Conservation (phyloP, 2,888 invertebrate genomes). For the Argyra leucocephala region DNA sequence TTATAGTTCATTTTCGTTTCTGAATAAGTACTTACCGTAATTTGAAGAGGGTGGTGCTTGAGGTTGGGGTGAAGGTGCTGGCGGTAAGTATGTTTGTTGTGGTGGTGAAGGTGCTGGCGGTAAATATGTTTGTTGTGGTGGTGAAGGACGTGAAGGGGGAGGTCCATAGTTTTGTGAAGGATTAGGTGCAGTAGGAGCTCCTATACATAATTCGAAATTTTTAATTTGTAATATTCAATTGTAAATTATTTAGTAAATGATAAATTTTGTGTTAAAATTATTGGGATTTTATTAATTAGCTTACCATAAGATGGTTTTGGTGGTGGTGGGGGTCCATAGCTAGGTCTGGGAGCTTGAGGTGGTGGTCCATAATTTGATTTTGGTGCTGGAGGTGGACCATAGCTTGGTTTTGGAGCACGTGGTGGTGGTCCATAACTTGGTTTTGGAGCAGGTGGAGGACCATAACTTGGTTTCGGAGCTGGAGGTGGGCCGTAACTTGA, state of each 20-base stretch:
- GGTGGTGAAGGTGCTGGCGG: constrained; percentile 28
- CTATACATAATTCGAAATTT: neutral
- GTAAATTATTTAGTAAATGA: too few relatives aligned
- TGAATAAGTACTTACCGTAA: constrained; percentile 39
- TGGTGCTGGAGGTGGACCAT: constrained; percentile 34
- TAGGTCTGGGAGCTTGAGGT: constrained; percentile 38
- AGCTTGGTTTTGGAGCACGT: constrained; percentile 43
- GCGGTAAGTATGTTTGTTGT: constrained; percentile 26
- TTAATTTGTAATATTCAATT: too few relatives aligned
- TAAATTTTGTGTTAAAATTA: too few relatives aligned
- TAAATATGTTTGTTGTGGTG: neutral
- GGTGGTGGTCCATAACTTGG: constrained; percentile 28
- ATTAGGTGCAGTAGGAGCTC: constrained; percentile 32
- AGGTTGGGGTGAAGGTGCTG: constrained; percentile 28
- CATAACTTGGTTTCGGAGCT: constrained; percentile 20
- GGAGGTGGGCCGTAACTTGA: constrained; percentile 26
- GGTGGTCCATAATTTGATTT: constrained; percentile 28
- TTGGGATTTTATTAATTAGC: too few relatives aligned
- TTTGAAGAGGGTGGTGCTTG: constrained; percentile 41
- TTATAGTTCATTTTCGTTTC: too few relatives aligned
- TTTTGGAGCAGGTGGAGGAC: constrained; percentile 27
- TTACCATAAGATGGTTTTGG: constrained; percentile 35
- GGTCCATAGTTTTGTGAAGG: constrained; percentile 32
- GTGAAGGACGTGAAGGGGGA: constrained; percentile 27
- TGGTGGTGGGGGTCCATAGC: constrained; percentile 44